A percentile compares a stretch with the other conserved stretches of the same genome.
Conservation (phyloP, 2,797 vertebrate genomes). For the Xiphorhynchus erythropygius region DNA sequence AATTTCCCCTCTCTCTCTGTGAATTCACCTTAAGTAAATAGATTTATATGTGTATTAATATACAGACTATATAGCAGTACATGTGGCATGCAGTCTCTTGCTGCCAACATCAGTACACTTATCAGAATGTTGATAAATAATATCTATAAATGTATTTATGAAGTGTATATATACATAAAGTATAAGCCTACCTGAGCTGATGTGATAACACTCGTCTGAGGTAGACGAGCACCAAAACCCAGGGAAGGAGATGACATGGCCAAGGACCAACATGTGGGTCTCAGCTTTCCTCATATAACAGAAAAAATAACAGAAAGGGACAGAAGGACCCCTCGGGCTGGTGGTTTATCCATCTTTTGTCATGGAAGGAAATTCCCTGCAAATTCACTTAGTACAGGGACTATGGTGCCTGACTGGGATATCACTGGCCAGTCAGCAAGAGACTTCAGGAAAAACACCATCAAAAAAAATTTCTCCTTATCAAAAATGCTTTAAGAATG, state of each 20-base stretch:
- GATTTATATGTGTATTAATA: background rate
- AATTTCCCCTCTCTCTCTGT: background rate
- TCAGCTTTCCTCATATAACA: background rate
- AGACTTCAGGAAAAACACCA: background rate
- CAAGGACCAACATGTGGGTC: background rate
- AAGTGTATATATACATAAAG: background rate
- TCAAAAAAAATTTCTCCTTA: background rate
- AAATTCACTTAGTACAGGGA: background rate
- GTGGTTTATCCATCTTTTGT: background rate
- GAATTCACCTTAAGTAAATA: background rate
- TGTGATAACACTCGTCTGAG: background rate
- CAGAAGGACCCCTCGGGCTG: accelerated
- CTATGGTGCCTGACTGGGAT: background rate
- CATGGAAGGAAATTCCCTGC: background rate
- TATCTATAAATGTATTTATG: background rate
- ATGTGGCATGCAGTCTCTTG: background rate
- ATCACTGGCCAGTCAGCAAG: background rate
- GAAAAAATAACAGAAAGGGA: accelerated
- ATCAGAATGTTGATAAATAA: background rate
- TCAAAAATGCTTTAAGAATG: background rate
- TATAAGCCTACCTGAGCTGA: background rate
- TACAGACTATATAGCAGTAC: background rate
- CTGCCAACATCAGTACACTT: background rate
- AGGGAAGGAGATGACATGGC: background rate
- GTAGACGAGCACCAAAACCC: background rate